Percentiles rank a stretch among this genome's conserved stretches.
Evolutionary conservation across 2,888 invertebrate species (phyloP).

Genomic region (Ypsolopha scabrella): DNA sequence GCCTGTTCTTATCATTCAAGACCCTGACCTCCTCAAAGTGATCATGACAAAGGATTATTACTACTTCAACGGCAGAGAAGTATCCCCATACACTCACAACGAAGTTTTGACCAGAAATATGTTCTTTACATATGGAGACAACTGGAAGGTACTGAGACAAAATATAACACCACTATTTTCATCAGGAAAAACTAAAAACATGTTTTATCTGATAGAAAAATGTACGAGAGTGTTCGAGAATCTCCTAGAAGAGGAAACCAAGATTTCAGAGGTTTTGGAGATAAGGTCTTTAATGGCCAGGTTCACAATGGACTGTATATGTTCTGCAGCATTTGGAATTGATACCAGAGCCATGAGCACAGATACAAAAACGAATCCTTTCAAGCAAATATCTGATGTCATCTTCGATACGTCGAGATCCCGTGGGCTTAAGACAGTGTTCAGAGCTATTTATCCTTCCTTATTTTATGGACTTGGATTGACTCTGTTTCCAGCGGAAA

Average conservation of each 20-base stretch:
- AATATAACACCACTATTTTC: conserved; percentile 43
- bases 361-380: conserved; percentile 23
- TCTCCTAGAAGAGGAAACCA: conserved; percentile 22
- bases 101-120: conserved; percentile 29
- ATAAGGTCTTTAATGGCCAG: conserved; percentile 22
- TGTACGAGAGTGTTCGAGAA: conserved; percentile 26
- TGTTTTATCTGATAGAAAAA: conserved; percentile 39
- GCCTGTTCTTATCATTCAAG: conserved; percentile 36
- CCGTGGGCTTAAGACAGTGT: conserved; percentile 13
- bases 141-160: conserved; percentile 42
- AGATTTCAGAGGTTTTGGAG: conserved; percentile 18
- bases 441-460: conserved; percentile 23
- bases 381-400: conserved; percentile 17
- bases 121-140: conserved; percentile 34
- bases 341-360: conserved; percentile 21
- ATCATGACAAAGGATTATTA: conserved; percentile 41
- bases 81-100: conserved; percentile 22
- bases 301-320: conserved; percentile 40
- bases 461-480: conserved; percentile 23
- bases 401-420: conserved; percentile 15
- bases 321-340: conserved; percentile 38
- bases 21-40: conserved; percentile 34
- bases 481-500: not conserved
- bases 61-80: conserved; percentile 38
- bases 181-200: conserved; percentile 42